These are phyloP conservation scores for Triplophysa yarkandensis DNA, from an alignment of 2,797 vertebrate species.

Conservation along the genomic window DNA sequence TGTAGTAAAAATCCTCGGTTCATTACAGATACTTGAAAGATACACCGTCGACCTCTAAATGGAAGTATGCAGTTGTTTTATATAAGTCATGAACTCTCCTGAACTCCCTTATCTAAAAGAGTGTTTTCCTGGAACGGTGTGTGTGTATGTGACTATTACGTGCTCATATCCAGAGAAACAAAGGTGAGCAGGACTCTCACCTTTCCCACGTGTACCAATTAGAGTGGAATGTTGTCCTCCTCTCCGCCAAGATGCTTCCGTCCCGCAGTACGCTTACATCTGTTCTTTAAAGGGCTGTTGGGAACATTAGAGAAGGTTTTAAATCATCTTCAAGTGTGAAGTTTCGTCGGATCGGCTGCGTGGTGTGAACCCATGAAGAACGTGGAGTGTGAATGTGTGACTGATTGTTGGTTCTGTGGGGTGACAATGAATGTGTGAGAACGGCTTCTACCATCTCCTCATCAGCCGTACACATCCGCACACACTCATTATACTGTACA, in stretches of 20 bases:
- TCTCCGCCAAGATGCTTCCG: slow-evolving; percentile 31
- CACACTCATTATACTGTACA: background rate
- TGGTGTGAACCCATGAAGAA: background rate
- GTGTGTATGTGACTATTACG: background rate
- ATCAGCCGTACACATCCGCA: background rate
- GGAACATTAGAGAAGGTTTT: background rate
- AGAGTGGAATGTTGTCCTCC: slow-evolving; percentile 45
- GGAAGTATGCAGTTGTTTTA: background rate
- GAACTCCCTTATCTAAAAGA: slow-evolving; percentile 11
- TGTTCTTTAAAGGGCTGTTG: slow-evolving; percentile 10
- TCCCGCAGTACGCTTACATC: background rate
- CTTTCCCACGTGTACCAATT: slow-evolving; percentile 60
- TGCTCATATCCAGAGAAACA: slow-evolving; percentile 6
- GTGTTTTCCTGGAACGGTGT: slow-evolving; percentile 9
- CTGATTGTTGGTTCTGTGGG: background rate
- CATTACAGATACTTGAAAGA: too few species aligned
- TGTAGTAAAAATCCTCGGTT: too few species aligned
- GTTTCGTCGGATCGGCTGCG: background rate
- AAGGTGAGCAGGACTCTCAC: slow-evolving; percentile 42
- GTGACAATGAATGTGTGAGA: background rate
- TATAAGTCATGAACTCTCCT: slow-evolving; percentile 13
- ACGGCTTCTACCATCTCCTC: background rate
- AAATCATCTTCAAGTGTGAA: background rate
- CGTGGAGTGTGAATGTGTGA: slow-evolving; percentile 1
- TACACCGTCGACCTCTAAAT: too few species aligned